phyloP scores from a whole-genome alignment of 2,113 vertebrate species.

The Calonectris borealis region DNA sequence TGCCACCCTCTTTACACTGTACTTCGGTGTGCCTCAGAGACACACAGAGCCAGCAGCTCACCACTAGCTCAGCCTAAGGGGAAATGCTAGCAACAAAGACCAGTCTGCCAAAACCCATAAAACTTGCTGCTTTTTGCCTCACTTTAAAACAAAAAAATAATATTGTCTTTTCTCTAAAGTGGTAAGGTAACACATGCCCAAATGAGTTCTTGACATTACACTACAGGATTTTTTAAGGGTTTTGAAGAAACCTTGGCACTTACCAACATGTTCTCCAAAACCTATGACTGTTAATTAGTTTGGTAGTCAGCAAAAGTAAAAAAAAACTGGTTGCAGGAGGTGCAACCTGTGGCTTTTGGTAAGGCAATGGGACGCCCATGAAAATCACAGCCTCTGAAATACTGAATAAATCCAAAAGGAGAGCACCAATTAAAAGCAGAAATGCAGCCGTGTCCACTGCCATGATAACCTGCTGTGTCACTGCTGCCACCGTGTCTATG shows the following conservation, averaged over 20 bases:
- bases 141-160: slow-evolving; percentile 35
- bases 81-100: neutral
- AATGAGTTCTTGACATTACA: slow-evolving; percentile 11
- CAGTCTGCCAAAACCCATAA: slow-evolving; percentile 34
- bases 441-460: neutral
- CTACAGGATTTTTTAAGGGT: neutral
- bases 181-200: slow-evolving; percentile 12
- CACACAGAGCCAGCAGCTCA: neutral
- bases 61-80: neutral
- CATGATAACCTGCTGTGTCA: neutral
- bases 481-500: rapidly evolving
- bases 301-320: neutral
- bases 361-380: neutral
- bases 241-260: slow-evolving; percentile 20
- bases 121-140: slow-evolving; percentile 42
- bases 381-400: neutral
- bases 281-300: neutral
- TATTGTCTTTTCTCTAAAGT: slow-evolving; percentile 48
- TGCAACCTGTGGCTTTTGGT: neutral
- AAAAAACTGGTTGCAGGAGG: neutral
- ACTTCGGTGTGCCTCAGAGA: neutral
- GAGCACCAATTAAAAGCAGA: neutral
- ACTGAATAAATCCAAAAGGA: neutral
- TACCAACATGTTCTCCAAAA: neutral
- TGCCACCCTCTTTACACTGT: neutral